phyloP scores from a whole-genome alignment of 2,888 invertebrate species.

The Rhorus exstirpatorius region DNA sequence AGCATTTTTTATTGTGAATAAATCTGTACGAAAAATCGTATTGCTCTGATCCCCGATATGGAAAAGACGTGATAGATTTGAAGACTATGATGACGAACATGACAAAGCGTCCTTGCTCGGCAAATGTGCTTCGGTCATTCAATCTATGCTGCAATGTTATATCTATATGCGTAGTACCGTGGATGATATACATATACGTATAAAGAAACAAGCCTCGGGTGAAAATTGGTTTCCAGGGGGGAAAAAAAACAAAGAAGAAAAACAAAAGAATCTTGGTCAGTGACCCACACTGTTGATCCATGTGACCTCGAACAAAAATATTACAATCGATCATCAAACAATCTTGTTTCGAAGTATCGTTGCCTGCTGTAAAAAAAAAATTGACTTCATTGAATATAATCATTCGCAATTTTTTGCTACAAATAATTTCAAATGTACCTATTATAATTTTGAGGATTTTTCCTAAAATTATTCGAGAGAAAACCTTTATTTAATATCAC shows the following conservation, averaged over 20 bases:
- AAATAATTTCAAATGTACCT: too few relatives aligned
- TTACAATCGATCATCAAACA: too few relatives aligned
- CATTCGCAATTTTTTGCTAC: too few relatives aligned
- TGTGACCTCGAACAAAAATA: not conserved
- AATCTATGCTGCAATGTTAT: slow-evolving; percentile 18
- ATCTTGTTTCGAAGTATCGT: too few relatives aligned
- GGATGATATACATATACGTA: not conserved
- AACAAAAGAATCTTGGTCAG: slow-evolving; percentile 21
- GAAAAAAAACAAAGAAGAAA: too few relatives aligned
- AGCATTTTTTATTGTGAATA: too few relatives aligned
- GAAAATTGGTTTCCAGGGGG: not conserved
- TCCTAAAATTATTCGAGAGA: too few relatives aligned
- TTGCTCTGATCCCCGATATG: slow-evolving; percentile 9
- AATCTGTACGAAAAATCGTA: slow-evolving; percentile 7
- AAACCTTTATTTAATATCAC: too few relatives aligned
- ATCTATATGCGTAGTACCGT: slow-evolving; percentile 5
- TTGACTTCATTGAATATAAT: too few relatives aligned
- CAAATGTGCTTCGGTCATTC: slow-evolving; percentile 40
- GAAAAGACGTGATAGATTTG: slow-evolving; percentile 6
- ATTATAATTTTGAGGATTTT: too few relatives aligned
- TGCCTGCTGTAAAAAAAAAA: too few relatives aligned
- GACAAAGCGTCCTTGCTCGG: slow-evolving; percentile 48
- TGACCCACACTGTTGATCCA: not conserved
- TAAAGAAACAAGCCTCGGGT: not conserved
- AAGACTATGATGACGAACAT: slow-evolving; percentile 18